phyloP scores from a whole-genome alignment of 2,113 vertebrate species.

The Euleptes europaea region DNA sequence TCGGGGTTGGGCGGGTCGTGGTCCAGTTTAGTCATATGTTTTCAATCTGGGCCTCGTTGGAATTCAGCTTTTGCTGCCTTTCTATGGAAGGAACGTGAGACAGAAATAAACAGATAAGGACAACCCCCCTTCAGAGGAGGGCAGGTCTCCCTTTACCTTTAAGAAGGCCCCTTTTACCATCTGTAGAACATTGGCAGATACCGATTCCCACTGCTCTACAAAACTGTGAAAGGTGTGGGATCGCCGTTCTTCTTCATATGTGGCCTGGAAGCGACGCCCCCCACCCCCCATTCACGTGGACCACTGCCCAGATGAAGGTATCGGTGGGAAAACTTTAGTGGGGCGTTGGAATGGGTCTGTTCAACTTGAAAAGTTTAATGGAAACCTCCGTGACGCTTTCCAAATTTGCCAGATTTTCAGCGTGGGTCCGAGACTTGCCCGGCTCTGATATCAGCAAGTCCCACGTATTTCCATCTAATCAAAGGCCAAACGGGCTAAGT shows the following conservation, averaged over 20 bases:
- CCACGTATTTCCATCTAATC: constrained; percentile 14
- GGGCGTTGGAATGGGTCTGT: not conserved
- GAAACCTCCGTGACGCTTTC: not conserved
- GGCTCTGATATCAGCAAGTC: not conserved
- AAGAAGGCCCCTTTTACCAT: not conserved
- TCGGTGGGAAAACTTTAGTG: not conserved
- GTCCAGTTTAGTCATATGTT: not conserved
- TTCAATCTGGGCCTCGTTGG: not conserved
- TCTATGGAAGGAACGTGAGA: no score
- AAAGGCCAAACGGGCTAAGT: constrained; percentile 13
- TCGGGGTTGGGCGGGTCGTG: no score
- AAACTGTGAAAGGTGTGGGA: not conserved
- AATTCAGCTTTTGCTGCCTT: not conserved
- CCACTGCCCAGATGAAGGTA: not conserved
- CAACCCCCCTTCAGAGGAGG: no score
- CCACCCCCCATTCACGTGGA: no score
- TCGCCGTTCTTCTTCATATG: no score
- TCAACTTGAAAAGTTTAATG: constrained; percentile 16
- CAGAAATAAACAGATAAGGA: no score
- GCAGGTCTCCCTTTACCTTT: not conserved
- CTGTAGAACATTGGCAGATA: not conserved
- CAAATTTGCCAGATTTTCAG: not conserved
- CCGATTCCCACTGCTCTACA: not conserved
- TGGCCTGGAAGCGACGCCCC: no score
- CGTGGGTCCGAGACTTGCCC: constrained; percentile 3